phyloP scores from a whole-genome alignment of 2,888 invertebrate species.

The Luperina testacea region DNA sequence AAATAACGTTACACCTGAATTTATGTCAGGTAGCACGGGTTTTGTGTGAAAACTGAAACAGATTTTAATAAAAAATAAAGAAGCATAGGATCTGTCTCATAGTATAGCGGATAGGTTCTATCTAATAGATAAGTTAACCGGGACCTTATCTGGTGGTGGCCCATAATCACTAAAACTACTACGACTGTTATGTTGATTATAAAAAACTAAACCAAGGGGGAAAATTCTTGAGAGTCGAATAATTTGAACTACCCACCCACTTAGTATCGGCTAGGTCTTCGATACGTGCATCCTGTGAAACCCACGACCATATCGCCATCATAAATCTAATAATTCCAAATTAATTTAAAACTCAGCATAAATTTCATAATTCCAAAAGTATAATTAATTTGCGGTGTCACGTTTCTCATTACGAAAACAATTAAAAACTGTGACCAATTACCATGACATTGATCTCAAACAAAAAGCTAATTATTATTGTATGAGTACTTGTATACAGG shows the following conservation, averaged over 20 bases:
- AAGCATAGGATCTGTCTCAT: neutral
- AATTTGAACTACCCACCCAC: neutral
- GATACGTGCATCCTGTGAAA: neutral
- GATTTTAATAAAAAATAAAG: neutral
- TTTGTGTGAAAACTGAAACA: neutral
- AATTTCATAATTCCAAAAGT: slow-evolving; percentile 9
- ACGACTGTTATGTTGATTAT: neutral
- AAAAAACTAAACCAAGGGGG: no score
- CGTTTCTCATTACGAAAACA: slow-evolving; percentile 43
- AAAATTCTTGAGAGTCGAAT: neutral
- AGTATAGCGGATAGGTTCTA: no score
- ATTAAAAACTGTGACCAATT: slow-evolving; percentile 34
- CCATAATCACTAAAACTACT: neutral
- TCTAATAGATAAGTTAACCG: no score
- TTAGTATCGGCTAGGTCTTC: neutral
- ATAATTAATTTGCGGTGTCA: slow-evolving; percentile 36
- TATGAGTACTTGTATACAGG: slow-evolving; percentile 1
- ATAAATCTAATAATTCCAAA: slow-evolving; percentile 5
- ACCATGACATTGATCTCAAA: neutral
- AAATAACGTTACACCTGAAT: neutral
- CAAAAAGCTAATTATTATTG: slow-evolving; percentile 43
- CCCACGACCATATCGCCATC: neutral
- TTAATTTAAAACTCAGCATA: slow-evolving; percentile 14
- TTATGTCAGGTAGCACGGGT: neutral
- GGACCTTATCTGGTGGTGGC: neutral